Evolutionary conservation across 1,140 invertebrate species (phyloP), one percentile per base, ranked within the genome.

Genomic region (Tetraneura akinire): DNA sequence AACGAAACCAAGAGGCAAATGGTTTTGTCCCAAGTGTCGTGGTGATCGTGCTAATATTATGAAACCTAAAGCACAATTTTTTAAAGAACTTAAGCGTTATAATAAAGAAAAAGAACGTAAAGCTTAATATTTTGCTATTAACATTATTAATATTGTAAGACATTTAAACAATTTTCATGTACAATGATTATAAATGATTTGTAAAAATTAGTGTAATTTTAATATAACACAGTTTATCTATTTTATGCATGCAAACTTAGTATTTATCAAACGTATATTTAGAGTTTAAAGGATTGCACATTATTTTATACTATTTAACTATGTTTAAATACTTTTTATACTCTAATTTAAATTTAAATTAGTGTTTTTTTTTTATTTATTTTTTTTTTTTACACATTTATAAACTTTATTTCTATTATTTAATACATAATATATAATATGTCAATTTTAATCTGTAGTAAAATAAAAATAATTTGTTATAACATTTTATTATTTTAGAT

Each of bases 1-100:
- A n/a, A 93, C 93, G 0, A 98, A 99, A 86, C 98, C 98, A 0
- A 99, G 99, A 87, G 98, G 97, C 13, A 98, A 97, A 88, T 99
- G 97, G 97, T 99, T 92, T 86, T 99, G 97, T 87, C 96, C 96
- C 0, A 96, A 95, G 84, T 97, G 96, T 85, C 88, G 96, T 5
- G 95, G 95, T 13, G 96, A 98, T 84, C 88, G 94, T 81, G 93
- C 94, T 1, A 97, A 95, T 84, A 90, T 96, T 2, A 96, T 96
- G 94, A 96, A 96, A 87, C 93, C 94, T 0, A 95, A 95, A 86
- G 92, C 92, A 66, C 93, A 95, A 85, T 96, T 96, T 84, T 87
- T 96, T 0, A 94, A 94, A 86, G 94, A 96, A 85, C 86, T 96
- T 29, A 93, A 95, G 87, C 90, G 92, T 84, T 96, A 95, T 85